Evolutionary conservation across 2,797 vertebrate genomes (phyloP), one percentile per base, ranked within the genome.

Genomic region (Pantherophis vulpinus): DNA sequence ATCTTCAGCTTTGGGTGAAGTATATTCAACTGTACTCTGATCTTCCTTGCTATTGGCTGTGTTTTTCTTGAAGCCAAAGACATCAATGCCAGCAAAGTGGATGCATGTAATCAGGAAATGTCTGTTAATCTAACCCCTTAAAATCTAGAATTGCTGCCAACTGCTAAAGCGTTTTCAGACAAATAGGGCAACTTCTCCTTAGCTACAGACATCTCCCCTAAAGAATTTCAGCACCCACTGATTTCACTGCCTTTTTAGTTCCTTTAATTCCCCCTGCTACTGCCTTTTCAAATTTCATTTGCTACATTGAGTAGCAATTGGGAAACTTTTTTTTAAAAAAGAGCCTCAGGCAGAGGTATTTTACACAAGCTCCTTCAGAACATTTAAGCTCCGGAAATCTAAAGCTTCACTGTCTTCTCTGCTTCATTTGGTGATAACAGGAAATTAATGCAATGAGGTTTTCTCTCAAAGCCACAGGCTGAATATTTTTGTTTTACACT

Each of bases 371-470:
- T 93, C 58, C 55, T 37, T 55, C 70, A 93, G n/a, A 56, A 90
- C 27, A 51, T 86, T 90, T 86, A 59, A 86, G 55, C 88, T 93
- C 88, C 59, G 88, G 92, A 93, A 93, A 90, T 32, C 58, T 86
- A 79, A 86, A n/a, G n/a, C 29, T 42, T 92, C 13, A 3, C n/a
- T 10, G 37, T 47, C n/a, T 29, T 92, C n/a, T 93, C 58, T 32
- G 91, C 54, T 94, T 93, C 56, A 51, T 91, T 88, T 91, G 32
- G 63, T 74, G 93, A 90, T 93, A 90, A 94, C 93, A 79, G 93
- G 95, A 95, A 96, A 94, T 92, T 29, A 86, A 90, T 54, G 74
- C 92, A 86, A 86, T 83, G 74, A 55, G 70, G 58, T 90, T 92
- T 92, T 86, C 88, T 86, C 58, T 55, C 74, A 89, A 86, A 42